Evolutionary conservation across 2,113 vertebrate genomes (phyloP).

Genomic region (Gadus chalcogrammus): DNA sequence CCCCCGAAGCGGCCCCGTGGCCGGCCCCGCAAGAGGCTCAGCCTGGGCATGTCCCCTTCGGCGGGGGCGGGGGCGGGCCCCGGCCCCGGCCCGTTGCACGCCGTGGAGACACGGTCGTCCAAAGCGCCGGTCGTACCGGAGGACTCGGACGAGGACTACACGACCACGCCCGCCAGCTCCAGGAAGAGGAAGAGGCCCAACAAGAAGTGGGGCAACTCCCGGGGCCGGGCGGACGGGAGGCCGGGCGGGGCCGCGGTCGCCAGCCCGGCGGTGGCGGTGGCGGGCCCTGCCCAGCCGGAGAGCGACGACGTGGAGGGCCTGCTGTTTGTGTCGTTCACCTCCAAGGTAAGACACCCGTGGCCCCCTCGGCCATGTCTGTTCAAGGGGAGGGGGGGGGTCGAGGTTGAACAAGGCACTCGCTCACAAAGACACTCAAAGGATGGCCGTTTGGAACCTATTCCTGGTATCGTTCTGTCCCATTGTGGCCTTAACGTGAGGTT

Average conservation of each 20-base stretch:
- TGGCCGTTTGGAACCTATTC: too few species aligned
- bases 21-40: neutral
- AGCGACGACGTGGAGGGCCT: constrained; percentile 92
- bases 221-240: constrained; percentile 4
- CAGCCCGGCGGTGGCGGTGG: constrained; percentile 45
- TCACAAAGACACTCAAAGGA: too few species aligned
- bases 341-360: constrained; percentile 77
- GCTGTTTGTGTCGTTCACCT: constrained; percentile 90
- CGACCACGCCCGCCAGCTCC: constrained; percentile 1
- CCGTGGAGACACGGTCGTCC: neutral
- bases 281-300: constrained; percentile 81
- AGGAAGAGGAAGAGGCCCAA: constrained; percentile 69
- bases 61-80: neutral
- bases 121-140: neutral
- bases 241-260: constrained; percentile 33
- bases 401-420: too few species aligned
- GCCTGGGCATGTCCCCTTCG: neutral
- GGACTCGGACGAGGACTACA: neutral
- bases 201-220: constrained; percentile 34
- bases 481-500: neutral
- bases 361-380: too few species aligned
- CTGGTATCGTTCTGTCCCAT: too few species aligned
- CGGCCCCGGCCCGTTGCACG: neutral
- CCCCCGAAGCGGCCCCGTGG: too few species aligned
- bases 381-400: too few species aligned